These are phyloP conservation scores for Montipora capricornis DNA, from an alignment of 64 coral and sea anemone species.

Conservation along the genomic window DNA sequence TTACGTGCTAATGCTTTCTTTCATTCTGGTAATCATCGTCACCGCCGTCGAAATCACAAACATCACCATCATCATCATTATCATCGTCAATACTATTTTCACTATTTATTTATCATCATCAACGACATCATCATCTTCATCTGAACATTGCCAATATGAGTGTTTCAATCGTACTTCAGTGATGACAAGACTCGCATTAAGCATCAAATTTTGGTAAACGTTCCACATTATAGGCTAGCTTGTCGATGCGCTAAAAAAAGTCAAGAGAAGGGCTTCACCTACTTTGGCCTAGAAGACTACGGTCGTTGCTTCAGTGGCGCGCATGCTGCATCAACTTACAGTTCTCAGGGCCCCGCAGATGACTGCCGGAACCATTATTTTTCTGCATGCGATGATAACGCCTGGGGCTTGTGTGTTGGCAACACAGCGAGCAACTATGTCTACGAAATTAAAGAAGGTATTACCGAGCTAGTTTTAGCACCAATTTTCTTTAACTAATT, in stretches of 20 bases:
- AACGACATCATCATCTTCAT: too few relatives aligned
- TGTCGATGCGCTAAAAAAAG: constrained; percentile 38
- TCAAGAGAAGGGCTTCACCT: not conserved
- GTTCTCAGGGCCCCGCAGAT: not conserved
- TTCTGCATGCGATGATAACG: constrained; percentile 10
- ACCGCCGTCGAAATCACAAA: too few relatives aligned
- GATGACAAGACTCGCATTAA: too few relatives aligned
- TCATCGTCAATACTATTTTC: too few relatives aligned
- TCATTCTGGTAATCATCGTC: too few relatives aligned
- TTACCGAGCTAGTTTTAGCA: not conserved
- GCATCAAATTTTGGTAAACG: too few relatives aligned
- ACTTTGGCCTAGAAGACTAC: constrained; percentile 56
- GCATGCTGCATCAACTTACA: constrained; percentile 23
- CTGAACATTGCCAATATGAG: too few relatives aligned
- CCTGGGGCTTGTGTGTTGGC: constrained; percentile 10
- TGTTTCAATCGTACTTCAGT: too few relatives aligned
- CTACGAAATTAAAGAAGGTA: constrained; percentile 44
- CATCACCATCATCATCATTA: too few relatives aligned
- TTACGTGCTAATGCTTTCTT: too few relatives aligned
- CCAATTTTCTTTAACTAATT: not conserved
- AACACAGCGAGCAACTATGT: constrained; percentile 22
- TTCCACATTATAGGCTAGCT: constrained; percentile 3
- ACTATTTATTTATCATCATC: too few relatives aligned
- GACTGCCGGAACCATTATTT: not conserved
- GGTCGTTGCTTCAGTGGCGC: constrained; percentile 23